These are phyloP conservation scores for Drosophila suboccidentalis DNA, from an alignment of 2,888 invertebrate genomes.

Conservation along the genomic window DNA sequence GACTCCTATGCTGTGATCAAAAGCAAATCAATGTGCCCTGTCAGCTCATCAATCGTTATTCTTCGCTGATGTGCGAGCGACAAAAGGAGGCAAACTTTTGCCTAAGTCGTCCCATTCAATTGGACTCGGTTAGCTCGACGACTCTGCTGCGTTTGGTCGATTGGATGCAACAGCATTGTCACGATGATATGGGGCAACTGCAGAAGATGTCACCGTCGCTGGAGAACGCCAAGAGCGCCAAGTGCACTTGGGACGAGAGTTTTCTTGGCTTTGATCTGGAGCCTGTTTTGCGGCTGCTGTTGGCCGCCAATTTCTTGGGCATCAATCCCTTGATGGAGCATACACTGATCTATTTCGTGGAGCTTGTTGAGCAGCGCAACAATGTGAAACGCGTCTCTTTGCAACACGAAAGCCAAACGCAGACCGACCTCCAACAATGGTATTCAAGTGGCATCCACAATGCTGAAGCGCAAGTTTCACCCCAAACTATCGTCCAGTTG, in stretches of 20 bases:
- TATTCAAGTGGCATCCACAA: background rate
- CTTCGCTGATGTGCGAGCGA: conserved; percentile 17
- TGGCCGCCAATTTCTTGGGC: conserved; percentile 48
- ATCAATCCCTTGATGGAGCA: conserved; percentile 42
- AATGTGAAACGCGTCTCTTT: background rate
- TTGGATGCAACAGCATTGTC: conserved; percentile 55
- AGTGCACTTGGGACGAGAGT: conserved; percentile 44
- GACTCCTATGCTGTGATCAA: conserved; percentile 50
- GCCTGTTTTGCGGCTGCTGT: conserved; percentile 38
- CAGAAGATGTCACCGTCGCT: conserved; percentile 6
- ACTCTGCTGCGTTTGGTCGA: conserved; percentile 34
- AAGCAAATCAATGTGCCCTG: conserved; percentile 41
- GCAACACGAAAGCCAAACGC: background rate
- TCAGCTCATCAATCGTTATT: conserved; percentile 42
- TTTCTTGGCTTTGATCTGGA: conserved; percentile 34
- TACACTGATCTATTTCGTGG: conserved; percentile 24
- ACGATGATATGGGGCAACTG: conserved; percentile 28
- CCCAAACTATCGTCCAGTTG: background rate
- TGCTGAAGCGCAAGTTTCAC: background rate
- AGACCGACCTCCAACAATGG: conserved; percentile 2
- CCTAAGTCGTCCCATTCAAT: conserved; percentile 7
- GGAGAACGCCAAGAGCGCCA: background rate
- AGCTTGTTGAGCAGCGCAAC: conserved; percentile 26
- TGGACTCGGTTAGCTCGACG: conserved; percentile 42
- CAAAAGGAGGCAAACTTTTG: conserved; percentile 20